A percentile compares a stretch with the other conserved stretches of the same genome.
phyloP scores from a whole-genome alignment of 2,797 vertebrate genomes.

The Pseudomugil gertrudae region DNA sequence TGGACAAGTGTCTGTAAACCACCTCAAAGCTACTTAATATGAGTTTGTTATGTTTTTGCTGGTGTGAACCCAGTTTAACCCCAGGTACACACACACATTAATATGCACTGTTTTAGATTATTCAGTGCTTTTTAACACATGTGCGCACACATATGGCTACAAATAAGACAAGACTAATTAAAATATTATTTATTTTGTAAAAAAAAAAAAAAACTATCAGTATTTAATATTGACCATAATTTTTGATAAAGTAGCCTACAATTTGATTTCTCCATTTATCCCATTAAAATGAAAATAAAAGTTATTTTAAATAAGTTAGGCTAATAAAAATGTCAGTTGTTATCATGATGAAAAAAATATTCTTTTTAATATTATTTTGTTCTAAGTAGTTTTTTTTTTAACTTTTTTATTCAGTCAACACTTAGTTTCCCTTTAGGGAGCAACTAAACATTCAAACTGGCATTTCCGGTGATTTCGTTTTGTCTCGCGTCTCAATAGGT shows the following conservation, averaged over 20 bases:
- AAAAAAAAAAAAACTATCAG: too few relatives aligned
- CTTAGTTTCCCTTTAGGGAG: neutral
- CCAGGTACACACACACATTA: constrained; percentile 42
- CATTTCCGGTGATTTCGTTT: constrained; percentile 41
- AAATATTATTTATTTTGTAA: too few relatives aligned
- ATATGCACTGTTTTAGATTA: constrained; percentile 9
- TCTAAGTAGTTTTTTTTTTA: too few relatives aligned
- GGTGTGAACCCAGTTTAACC: constrained; percentile 63
- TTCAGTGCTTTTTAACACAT: neutral
- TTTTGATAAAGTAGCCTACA: too few relatives aligned
- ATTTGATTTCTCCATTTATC: too few relatives aligned
- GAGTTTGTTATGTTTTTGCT: constrained; percentile 33
- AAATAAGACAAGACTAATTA: too few relatives aligned
- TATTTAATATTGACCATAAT: too few relatives aligned
- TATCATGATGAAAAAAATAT: neutral
- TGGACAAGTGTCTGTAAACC: constrained; percentile 30
- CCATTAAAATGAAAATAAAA: too few relatives aligned
- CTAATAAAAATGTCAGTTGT: too few relatives aligned
- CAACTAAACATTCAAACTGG: constrained; percentile 6
- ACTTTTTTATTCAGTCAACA: neutral
- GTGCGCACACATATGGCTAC: neutral
- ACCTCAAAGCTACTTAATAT: constrained; percentile 39
- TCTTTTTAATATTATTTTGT: neutral
- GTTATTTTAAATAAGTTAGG: too few relatives aligned
- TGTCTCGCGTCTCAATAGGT: constrained; percentile 15